Evolutionary conservation across 2,113 vertebrate genomes (phyloP), one percentile per base, ranked within the genome.

Genomic region (Oncorhynchus mykiss): DNA sequence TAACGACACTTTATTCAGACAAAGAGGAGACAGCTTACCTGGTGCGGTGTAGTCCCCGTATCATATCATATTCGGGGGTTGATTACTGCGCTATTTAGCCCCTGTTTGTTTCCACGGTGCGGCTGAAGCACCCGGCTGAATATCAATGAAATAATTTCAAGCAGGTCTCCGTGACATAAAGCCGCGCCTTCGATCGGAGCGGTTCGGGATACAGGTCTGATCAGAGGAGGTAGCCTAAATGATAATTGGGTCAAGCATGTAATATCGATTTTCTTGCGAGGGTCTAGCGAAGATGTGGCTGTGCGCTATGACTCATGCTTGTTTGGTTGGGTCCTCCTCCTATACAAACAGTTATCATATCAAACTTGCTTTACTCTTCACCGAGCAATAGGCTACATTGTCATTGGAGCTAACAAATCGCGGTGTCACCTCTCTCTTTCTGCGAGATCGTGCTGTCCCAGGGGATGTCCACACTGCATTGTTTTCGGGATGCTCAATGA

Each of bases 181-280:
- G 89, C 90, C 92, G 91, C 92, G 91, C 92, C 92, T 90, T 91
- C 85, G 78, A 51, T 62, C 18, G 27, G 71, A 80, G 70, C 77
- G 66, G 65, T 54, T 76, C 85, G 75, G 65, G 84, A 88, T 72
- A 80, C 72, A 70, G 79, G 82, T 86, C 84, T 84, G 24, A 24
- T 73, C 66, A 29, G 49, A 22, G 18, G 81, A 73, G 67, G 71
- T 79, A 45, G 39, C 9, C 39, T 45, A 85, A 90, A 90, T 88
- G 80, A 70, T 73, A 82, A 82, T 82, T 78, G 75, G 70, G 74
- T 76, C 80, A 71, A 73, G 70, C 27, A 49, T 49, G 73, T 18
- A 71, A 54, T 72, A 57, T 59, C 18, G 70, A 59, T 59, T 72
- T 57, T 20, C 66, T 70, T 70, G 45, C 76, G 66, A 24, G 45